These are phyloP conservation scores for Miltochrista miniata DNA, from an alignment of 2,888 invertebrate species.

Conservation along the genomic window DNA sequence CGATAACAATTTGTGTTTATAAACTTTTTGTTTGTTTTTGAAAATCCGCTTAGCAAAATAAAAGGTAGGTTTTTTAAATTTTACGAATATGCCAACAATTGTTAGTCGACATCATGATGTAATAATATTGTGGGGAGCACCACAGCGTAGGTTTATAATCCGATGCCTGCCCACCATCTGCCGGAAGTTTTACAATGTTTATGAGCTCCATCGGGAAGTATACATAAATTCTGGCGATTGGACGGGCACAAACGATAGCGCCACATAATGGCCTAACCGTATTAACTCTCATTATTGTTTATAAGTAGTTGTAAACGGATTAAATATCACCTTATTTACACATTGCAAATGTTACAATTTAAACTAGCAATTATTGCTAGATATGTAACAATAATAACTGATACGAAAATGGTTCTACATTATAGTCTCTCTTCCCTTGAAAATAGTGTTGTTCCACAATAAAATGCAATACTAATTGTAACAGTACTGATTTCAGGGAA, in stretches of 20 bases:
- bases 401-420: too few species aligned
- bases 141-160: constrained; percentile 60
- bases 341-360: too few species aligned
- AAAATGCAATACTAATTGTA: too few species aligned
- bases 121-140: constrained; percentile 35
- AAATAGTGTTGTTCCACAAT: too few species aligned
- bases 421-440: too few species aligned
- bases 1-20: constrained; percentile 34
- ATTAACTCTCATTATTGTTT: constrained; percentile 59
- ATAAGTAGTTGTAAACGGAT: constrained; percentile 18
- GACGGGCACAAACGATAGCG: constrained; percentile 64
- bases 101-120: constrained; percentile 45
- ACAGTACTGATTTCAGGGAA: too few species aligned
- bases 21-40: constrained; percentile 45
- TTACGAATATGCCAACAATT: constrained; percentile 51
- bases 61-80: constrained; percentile 58
- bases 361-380: too few species aligned
- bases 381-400: too few species aligned
- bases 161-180: constrained; percentile 69
- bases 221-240: constrained; percentile 74
- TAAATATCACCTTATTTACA: too few species aligned
- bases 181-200: constrained; percentile 82
- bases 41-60: constrained; percentile 55
- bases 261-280: constrained; percentile 60
- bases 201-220: constrained; percentile 77